Evolutionary conservation across 2,113 vertebrate species (phyloP).

Genomic region (Phylloscopus trochiloides): DNA sequence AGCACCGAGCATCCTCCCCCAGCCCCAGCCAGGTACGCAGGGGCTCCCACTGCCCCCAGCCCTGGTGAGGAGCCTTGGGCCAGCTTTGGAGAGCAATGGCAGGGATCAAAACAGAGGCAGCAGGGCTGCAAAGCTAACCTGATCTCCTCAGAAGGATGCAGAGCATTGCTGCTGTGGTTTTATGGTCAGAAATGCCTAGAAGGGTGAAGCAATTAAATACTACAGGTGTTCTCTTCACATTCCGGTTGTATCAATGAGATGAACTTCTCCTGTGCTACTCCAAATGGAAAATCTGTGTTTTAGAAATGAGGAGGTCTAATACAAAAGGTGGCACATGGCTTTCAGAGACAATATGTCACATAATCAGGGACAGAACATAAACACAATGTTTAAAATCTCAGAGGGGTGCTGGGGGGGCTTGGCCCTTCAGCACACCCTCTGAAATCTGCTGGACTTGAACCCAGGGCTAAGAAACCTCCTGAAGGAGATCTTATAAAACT

Average conservation of each 20-base stretch:
- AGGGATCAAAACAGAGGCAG: accelerated
- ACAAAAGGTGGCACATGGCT: background rate
- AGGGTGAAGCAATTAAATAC: background rate
- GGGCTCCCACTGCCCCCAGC: background rate
- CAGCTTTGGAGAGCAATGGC: background rate
- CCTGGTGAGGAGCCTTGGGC: accelerated
- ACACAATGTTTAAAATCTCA: background rate
- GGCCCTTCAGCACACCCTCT: no score
- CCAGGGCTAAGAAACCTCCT: background rate
- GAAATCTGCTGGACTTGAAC: background rate
- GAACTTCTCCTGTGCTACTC: background rate
- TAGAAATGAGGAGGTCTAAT: background rate
- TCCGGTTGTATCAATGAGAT: accelerated
- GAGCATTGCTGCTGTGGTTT: background rate
- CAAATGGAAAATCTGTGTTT: background rate
- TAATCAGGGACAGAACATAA: background rate
- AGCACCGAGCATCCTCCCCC: background rate
- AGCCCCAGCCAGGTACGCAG: accelerated
- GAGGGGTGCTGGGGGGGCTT: background rate
- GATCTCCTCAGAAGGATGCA: background rate
- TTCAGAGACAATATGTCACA: background rate
- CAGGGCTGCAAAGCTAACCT: background rate
- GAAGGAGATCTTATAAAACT: background rate
- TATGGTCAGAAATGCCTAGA: background rate
- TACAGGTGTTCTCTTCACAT: background rate